Conservation (phyloP, 2,797 vertebrate genomes). For the Myripristis murdjan region DNA sequence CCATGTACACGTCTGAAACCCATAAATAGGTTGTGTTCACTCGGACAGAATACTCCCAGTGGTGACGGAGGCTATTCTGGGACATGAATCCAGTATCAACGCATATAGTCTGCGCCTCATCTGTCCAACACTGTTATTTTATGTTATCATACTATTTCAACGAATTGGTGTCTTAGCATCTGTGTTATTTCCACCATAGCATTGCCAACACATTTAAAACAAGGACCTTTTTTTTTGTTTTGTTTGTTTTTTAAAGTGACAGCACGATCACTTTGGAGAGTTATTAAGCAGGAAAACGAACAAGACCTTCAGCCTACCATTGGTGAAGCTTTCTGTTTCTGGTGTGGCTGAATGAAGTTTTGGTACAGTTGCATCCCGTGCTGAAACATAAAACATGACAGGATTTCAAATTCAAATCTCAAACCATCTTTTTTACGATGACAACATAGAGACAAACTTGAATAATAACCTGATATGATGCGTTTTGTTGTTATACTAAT, state of each 20-base stretch:
- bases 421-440: too few species aligned
- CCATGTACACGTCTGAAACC: slow-evolving; percentile 67
- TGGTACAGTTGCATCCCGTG: slow-evolving; percentile 96
- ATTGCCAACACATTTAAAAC: not conserved
- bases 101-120: slow-evolving; percentile 60
- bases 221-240: not conserved
- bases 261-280: not conserved
- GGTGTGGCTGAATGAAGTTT: slow-evolving; percentile 94
- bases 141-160: slow-evolving; percentile 9
- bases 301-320: slow-evolving; percentile 87
- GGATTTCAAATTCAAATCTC: slow-evolving; percentile 4
- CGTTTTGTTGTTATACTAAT: not conserved
- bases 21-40: slow-evolving; percentile 77
- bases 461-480: too few species aligned
- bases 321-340: slow-evolving; percentile 92
- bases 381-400: slow-evolving; percentile 81
- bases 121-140: slow-evolving; percentile 44
- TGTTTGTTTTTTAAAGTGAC: not conserved
- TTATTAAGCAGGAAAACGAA: not conserved
- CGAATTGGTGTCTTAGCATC: slow-evolving; percentile 8
- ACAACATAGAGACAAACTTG: too few species aligned
- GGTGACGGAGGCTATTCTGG: slow-evolving; percentile 65
- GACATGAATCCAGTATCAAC: slow-evolving; percentile 45
- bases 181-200: not conserved
- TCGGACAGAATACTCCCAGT: slow-evolving; percentile 62